These are phyloP conservation scores for Nipponia nippon DNA, from an alignment of 2,113 vertebrate species.

Conservation along the genomic window DNA sequence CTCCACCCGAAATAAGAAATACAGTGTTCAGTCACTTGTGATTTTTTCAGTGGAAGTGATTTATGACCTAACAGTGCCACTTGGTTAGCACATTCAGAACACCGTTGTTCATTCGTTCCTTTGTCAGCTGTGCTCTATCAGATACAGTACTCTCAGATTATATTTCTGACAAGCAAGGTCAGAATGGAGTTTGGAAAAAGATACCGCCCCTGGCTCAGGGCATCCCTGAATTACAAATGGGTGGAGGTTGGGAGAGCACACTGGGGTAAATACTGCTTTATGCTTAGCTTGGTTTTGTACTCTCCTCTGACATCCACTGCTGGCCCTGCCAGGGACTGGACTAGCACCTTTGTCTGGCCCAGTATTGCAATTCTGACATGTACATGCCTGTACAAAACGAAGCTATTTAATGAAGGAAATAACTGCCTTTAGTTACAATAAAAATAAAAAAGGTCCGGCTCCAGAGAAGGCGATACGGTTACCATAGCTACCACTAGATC, in stretches of 20 bases:
- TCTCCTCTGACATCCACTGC: background rate
- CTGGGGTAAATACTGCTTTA: background rate
- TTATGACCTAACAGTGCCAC: background rate
- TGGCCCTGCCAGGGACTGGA: background rate
- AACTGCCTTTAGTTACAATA: background rate
- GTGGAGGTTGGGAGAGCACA: background rate
- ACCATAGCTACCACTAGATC: background rate
- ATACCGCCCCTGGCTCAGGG: background rate
- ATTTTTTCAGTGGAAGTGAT: background rate
- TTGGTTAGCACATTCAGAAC: background rate
- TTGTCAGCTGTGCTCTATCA: background rate
- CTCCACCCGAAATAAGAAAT: background rate
- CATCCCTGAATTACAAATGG: background rate
- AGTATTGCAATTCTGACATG: background rate
- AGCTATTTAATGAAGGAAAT: background rate
- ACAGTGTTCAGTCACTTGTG: rapidly evolving
- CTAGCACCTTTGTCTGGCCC: background rate
- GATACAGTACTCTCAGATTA: background rate
- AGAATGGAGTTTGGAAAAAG: background rate
- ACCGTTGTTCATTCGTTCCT: background rate
- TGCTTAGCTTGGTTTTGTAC: background rate
- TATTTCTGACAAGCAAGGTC: background rate
- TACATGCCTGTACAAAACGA: rapidly evolving
- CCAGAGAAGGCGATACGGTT: background rate
- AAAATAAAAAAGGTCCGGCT: background rate